These are phyloP conservation scores for Triplophysa yarkandensis DNA, from an alignment of 2,797 vertebrate genomes.

Conservation along the genomic window DNA sequence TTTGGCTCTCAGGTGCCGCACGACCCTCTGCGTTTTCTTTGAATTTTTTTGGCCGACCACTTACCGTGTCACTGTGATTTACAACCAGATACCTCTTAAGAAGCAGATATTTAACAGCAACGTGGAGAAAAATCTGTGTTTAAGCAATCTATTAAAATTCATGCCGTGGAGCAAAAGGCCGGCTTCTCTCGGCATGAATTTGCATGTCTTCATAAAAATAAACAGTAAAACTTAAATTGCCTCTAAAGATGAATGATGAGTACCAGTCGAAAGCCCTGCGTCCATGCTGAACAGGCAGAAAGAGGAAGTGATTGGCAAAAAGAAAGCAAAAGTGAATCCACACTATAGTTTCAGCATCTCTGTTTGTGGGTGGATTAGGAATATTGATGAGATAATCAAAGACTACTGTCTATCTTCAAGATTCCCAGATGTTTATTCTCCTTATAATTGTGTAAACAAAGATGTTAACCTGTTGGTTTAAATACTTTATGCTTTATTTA, in stretches of 20 bases:
- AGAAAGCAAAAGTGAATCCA: not conserved
- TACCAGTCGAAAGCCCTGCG: not conserved
- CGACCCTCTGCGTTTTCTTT: not conserved
- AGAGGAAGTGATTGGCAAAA: slow-evolving; percentile 1
- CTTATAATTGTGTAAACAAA: not conserved
- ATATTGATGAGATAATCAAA: not conserved
- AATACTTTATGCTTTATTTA: too few species aligned
- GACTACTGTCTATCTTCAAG: slow-evolving; percentile 5
- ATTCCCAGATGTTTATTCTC: not conserved
- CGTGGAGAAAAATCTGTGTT: slow-evolving; percentile 20
- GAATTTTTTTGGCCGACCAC: not conserved
- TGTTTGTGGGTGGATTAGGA: not conserved
- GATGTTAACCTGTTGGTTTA: not conserved
- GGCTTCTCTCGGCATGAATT: slow-evolving; percentile 25
- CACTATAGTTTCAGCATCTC: not conserved
- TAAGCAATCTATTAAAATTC: slow-evolving; percentile 48
- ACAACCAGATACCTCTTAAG: slow-evolving; percentile 25
- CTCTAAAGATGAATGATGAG: slow-evolving; percentile 36
- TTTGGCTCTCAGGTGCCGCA: slow-evolving; percentile 7
- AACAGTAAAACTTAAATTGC: slow-evolving; percentile 37
- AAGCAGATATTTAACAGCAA: slow-evolving; percentile 35
- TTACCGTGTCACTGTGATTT: slow-evolving; percentile 34
- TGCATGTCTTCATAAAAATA: slow-evolving; percentile 47
- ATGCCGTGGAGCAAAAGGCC: slow-evolving; percentile 12
- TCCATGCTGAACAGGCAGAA: slow-evolving; percentile 16